Conservation (phyloP, 2,797 vertebrate species). For the Pseudomugil gertrudae region DNA sequence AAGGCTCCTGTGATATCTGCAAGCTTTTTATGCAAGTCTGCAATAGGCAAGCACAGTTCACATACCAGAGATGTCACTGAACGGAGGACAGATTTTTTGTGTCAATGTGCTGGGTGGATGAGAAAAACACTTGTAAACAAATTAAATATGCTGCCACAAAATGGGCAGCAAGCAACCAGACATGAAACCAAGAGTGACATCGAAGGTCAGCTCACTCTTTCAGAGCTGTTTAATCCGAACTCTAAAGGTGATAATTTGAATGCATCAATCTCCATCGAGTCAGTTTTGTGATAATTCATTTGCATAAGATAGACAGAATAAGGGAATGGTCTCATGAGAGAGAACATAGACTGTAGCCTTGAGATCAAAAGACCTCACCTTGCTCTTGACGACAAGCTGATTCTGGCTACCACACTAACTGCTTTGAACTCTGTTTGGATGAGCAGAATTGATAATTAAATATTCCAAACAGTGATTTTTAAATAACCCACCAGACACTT, state of each 20-base stretch:
- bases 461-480: constrained; percentile 71
- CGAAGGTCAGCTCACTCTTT: constrained; percentile 43
- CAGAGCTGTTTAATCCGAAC: constrained; percentile 54
- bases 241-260: constrained; percentile 64
- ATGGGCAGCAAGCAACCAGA: constrained; percentile 32
- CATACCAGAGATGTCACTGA: constrained; percentile 42
- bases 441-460: constrained; percentile 76
- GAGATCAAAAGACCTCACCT: constrained; percentile 70
- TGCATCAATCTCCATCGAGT: constrained; percentile 69
- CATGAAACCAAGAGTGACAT: constrained; percentile 54
- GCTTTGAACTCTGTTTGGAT: constrained; percentile 64
- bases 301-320: constrained; percentile 60
- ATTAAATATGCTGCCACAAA: constrained; percentile 41
- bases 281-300: constrained; percentile 64
- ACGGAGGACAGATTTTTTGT: constrained; percentile 42
- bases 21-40: constrained; percentile 63
- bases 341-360: constrained; percentile 56
- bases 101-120: constrained; percentile 24
- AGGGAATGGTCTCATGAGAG: constrained; percentile 52
- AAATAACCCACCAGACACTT: constrained; percentile 65
- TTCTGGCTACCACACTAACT: constrained; percentile 71
- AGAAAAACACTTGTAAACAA: constrained; percentile 60
- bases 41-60: constrained; percentile 65
- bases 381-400: constrained; percentile 61
- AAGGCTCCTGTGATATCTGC: constrained; percentile 74